Conservation (phyloP, 2,888 invertebrate species). For the Dicyrtoma fusca region DNA sequence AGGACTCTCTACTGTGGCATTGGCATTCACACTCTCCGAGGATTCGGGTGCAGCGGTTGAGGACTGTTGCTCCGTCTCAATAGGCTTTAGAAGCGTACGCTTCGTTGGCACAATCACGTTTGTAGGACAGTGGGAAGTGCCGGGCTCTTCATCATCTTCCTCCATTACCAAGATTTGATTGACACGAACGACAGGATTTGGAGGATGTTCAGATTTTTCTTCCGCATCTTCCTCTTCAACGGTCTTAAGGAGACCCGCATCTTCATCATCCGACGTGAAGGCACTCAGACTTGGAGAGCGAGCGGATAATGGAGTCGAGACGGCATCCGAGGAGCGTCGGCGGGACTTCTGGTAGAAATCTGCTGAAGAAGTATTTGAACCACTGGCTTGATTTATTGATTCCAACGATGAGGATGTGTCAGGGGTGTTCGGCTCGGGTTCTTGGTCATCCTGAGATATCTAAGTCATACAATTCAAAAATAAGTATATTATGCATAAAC, state of each 20-base stretch:
- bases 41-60: background rate
- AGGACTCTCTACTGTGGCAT: background rate
- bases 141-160: constrained; percentile 33
- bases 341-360: constrained; percentile 45
- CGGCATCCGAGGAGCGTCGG: constrained; percentile 46
- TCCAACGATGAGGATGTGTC: constrained; percentile 35
- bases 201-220: constrained; percentile 26
- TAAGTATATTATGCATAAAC: background rate
- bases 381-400: constrained; percentile 43
- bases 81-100: constrained; percentile 50
- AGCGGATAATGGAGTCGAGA: constrained; percentile 49
- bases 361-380: constrained; percentile 50
- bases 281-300: constrained; percentile 47
- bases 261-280: constrained; percentile 52
- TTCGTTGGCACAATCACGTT: constrained; percentile 46
- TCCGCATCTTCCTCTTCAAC: constrained; percentile 46
- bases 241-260: constrained; percentile 43
- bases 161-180: constrained; percentile 48
- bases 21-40: too few relatives aligned
- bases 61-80: constrained; percentile 33
- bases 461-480: too few relatives aligned
- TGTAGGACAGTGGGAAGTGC: background rate
- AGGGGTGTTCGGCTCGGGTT: constrained; percentile 32
- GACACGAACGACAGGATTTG: constrained; percentile 32
- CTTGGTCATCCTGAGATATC: constrained; percentile 29